A percentile compares a stretch with the other conserved stretches of the same genome.
These are phyloP conservation scores for Orthonychiurus folsomi DNA, from an alignment of 2,888 invertebrate genomes.

Conservation along the genomic window DNA sequence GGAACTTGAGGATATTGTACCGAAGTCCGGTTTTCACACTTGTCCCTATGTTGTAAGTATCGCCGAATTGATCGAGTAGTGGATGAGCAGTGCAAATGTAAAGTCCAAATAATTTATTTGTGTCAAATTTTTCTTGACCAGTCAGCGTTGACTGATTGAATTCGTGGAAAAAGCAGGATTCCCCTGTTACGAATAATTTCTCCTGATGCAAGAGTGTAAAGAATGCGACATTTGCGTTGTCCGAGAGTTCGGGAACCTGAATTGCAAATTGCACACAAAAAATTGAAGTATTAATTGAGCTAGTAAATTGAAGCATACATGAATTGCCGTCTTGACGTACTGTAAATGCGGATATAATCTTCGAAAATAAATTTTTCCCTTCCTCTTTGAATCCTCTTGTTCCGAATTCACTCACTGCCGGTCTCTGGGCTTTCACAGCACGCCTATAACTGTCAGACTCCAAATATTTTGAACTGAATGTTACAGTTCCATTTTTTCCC, in stretches of 20 bases:
- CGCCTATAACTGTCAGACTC: not conserved
- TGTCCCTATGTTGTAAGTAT: slow-evolving; percentile 9
- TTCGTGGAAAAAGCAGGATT: slow-evolving; percentile 11
- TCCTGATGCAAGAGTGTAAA: not conserved
- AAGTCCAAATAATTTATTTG: slow-evolving; percentile 15
- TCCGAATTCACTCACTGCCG: slow-evolving; percentile 1
- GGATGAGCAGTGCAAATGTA: slow-evolving; percentile 15
- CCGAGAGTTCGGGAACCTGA: slow-evolving; percentile 19
- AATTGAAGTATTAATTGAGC: too few relatives aligned
- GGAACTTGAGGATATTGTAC: slow-evolving; percentile 9
- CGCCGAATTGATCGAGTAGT: not conserved
- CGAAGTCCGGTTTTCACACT: slow-evolving; percentile 11
- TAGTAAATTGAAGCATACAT: too few relatives aligned
- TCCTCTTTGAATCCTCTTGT: not conserved
- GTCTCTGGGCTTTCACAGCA: slow-evolving; percentile 5
- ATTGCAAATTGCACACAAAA: too few relatives aligned
- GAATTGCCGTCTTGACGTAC: too few relatives aligned
- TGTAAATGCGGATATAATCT: not conserved
- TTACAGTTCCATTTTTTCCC: not conserved
- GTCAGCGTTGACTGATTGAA: slow-evolving; percentile 39
- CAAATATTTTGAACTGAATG: slow-evolving; percentile 9
- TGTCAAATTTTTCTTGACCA: slow-evolving; percentile 10
- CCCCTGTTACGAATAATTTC: slow-evolving; percentile 14
- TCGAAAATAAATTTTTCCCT: slow-evolving; percentile 8
- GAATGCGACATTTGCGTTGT: slow-evolving; percentile 16